phyloP scores from a whole-genome alignment of 1,140 invertebrate species.

The Sminthurides bifidus region DNA sequence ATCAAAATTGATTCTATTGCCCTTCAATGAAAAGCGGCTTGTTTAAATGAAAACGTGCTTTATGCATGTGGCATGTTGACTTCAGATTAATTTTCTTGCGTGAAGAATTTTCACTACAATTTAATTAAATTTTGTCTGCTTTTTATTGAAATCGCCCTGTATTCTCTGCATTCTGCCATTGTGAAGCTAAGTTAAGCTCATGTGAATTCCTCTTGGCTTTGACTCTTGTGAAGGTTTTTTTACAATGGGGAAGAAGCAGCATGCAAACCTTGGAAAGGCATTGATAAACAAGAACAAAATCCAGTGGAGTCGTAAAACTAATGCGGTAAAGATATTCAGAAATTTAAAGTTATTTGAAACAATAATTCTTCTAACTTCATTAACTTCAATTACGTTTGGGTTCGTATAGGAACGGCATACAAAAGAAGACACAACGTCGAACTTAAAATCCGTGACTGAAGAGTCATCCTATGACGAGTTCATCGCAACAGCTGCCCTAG shows the following conservation, averaged over 20 bases:
- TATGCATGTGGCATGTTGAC: too few species aligned
- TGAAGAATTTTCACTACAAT: background rate
- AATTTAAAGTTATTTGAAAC: background rate
- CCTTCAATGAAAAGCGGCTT: too few species aligned
- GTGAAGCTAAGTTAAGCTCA: too few species aligned
- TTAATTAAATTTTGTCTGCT: background rate
- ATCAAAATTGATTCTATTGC: too few species aligned
- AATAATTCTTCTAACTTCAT: slow-evolving; percentile 1
- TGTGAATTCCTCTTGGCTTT: too few species aligned
- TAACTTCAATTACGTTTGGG: background rate
- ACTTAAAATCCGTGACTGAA: slow-evolving; percentile 83
- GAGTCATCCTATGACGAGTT: slow-evolving; percentile 93
- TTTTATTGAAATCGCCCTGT: too few species aligned
- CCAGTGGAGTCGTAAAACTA: slow-evolving; percentile 9
- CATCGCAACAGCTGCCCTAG: slow-evolving; percentile 80
- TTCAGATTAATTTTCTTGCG: too few species aligned
- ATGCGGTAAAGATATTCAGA: background rate
- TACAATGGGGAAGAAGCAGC: background rate
- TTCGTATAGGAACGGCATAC: slow-evolving; percentile 25
- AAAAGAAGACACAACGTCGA: slow-evolving; percentile 12
- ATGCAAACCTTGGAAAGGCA: slow-evolving; percentile 23
- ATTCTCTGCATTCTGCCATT: too few species aligned
- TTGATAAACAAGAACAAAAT: slow-evolving; percentile 26
- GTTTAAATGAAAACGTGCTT: too few species aligned
- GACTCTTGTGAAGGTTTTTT: too few species aligned